Base-by-base conservation (phyloP, 2,888 invertebrate species). In the Machimus rusticus region DNA sequence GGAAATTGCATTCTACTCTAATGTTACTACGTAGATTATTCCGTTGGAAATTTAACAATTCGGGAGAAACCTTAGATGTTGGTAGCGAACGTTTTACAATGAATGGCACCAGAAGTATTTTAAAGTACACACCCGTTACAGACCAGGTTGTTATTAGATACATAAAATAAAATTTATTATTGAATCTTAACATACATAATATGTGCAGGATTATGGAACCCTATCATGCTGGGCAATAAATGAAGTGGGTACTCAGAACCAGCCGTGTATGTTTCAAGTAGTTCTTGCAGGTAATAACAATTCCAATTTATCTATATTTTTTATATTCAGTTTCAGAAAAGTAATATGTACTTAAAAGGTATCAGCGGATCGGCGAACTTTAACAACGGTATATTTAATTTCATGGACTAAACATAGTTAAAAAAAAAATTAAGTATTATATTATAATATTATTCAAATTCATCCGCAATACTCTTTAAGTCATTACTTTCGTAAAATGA, bases 31-130 rank as follows among this genome's bases (percentile, higher is more conserved):
- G 28, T 76, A 96, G 96, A 90, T 95, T 95, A 91, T 98, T 98
- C 94, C 96, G 96, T 90, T 98, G 98, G 98, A 97, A 98, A 94
- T 98, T 98, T 94, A 98, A 98, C 94, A 97, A 97, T 93, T 97
- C 97, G 14, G 97, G 98, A 4, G 97, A 97, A 93, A 97, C 97
- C 81, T 93, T 97, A 89, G 97, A 97, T 93, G 96, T 97, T 87
- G 95, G 96, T 82, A 95, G 96, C 77, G 96, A 96, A 92, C 93
- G 96, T 88, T 97, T 95, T 93, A 95, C 96, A 90, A 95, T 95
- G 89, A 96, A 96, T 92, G 97, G 97, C 89, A 96, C 96, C 90
- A 94, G 95, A 88, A 95, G 95, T 90, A 94, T 95, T 88, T 94
- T 96, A 89, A 94, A 95, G 89, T 95, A 95, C 91, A 95, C 94